Evolutionary conservation across 2,797 vertebrate genomes (phyloP).

Genomic region (Sebastes paucispinis): DNA sequence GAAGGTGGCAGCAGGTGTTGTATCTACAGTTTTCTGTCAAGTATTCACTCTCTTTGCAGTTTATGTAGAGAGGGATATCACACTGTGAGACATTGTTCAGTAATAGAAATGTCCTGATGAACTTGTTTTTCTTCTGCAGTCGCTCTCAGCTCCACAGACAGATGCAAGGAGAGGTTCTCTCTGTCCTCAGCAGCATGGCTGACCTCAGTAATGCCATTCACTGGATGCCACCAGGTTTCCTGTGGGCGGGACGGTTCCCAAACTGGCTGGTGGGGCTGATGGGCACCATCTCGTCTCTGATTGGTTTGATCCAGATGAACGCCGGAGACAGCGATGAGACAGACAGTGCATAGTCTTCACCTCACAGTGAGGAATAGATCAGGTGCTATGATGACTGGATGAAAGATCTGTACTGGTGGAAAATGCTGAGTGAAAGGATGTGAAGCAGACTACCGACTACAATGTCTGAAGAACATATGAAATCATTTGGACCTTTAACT

Average conservation of each 20-base stretch:
- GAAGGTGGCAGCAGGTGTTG: slow-evolving; percentile 57
- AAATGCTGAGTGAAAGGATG: background rate
- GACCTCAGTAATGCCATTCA: slow-evolving; percentile 93
- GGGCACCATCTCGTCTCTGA: slow-evolving; percentile 91
- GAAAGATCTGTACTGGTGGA: background rate
- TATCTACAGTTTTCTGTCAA: background rate
- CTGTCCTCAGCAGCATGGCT: slow-evolving; percentile 80
- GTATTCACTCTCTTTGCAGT: background rate
- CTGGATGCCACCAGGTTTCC: slow-evolving; percentile 92
- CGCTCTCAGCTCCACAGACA: slow-evolving; percentile 55
- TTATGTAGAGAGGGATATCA: background rate
- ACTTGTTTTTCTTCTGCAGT: slow-evolving; percentile 7
- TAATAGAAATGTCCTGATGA: background rate
- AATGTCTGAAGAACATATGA: background rate
- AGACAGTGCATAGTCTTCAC: slow-evolving; percentile 15
- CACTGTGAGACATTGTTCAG: background rate
- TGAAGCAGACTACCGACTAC: background rate
- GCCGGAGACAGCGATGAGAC: slow-evolving; percentile 21
- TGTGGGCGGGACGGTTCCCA: slow-evolving; percentile 91
- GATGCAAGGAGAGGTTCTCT: slow-evolving; percentile 82
- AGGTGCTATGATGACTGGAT: background rate
- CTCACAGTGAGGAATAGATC: background rate
- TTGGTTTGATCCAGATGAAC: slow-evolving; percentile 85
- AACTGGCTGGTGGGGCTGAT: slow-evolving; percentile 92
- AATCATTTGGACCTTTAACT: background rate